Conservation (phyloP, 2,113 vertebrate species). For the Cynopterus brachyotis region DNA sequence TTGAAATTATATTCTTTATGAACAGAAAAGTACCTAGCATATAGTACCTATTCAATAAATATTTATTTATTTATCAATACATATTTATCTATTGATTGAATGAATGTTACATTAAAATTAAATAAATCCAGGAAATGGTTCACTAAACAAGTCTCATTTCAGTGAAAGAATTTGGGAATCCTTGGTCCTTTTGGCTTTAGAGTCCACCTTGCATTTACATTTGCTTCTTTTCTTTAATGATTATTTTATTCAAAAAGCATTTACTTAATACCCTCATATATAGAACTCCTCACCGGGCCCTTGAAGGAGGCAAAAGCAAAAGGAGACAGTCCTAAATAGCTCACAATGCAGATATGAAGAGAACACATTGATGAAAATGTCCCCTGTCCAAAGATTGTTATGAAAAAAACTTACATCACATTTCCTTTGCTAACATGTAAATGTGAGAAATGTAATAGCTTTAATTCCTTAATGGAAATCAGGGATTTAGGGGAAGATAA, state of each 20-base stretch:
- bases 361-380: not conserved
- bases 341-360: not conserved
- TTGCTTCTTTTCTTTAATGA: not conserved
- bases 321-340: not conserved
- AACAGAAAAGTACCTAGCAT: not conserved
- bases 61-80: not conserved
- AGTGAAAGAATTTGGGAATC: not conserved
- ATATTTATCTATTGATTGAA: not conserved
- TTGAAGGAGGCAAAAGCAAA: not conserved
- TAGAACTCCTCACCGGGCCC: not conserved
- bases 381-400: not conserved
- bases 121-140: not conserved
- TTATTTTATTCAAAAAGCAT: not conserved
- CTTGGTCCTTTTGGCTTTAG: not conserved
- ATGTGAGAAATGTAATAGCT: not conserved
- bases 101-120: not conserved
- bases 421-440: slow-evolving; percentile 34
- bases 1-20: not conserved
- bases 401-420: not conserved
- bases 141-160: not conserved
- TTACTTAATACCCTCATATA: not conserved
- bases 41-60: not conserved
- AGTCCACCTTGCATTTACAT: not conserved
- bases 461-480: slow-evolving; percentile 10
- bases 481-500: not conserved